Base-by-base conservation (phyloP, 2,888 invertebrate genomes). In the Nipponacmea schrenckii region DNA sequence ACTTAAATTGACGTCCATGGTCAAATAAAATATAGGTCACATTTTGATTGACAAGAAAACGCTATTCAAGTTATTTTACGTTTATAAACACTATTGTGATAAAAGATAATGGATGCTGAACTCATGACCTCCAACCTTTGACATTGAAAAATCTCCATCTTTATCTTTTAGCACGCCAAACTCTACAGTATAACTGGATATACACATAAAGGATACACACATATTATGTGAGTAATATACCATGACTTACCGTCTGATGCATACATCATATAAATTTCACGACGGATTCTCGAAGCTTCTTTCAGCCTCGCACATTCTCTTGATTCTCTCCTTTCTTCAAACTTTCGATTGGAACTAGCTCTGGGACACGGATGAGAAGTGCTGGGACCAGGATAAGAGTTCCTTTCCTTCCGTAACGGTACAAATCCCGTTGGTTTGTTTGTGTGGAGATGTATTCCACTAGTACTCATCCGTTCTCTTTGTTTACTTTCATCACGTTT, bases 401-500 rank as follows among this genome's bases (percentile, higher is more conserved):
- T 17, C 14, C 64, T 39, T 67, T 70, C 62, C 62, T 63, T 69
- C 8, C 45, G 12, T 26, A 27, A 39, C n/a, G 62, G 73, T 62
- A 72, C 72, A 10, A 72, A 71, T 63, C 72, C 78, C 77, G 79
- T 76, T 50, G 69, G 70, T n/a, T 73, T 74, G 62, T 72, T 63
- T 26, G 48, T 65, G 56, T 72, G n/a, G 69, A 39, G 39, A 5
- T 39, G 39, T 39, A 39, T 39, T 39, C 39, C 39, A 56, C 56
- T 24, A 8, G 12, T 20, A 56, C 56, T 75, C 67, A 70, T 74
- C 71, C 27, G 64, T 26, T 39, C 72, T 63, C 73, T 78, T 62
- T 74, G 74, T 71, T 78, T 79, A 62, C 72, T 73, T 50, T 79
- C 75, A 56, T 78, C 73, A 48, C 71, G 73, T 39, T 72, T 72